Evolutionary conservation across 2,797 vertebrate genomes (phyloP), one percentile per base, ranked within the genome.

Genomic region (Lutjanus campechanus): DNA sequence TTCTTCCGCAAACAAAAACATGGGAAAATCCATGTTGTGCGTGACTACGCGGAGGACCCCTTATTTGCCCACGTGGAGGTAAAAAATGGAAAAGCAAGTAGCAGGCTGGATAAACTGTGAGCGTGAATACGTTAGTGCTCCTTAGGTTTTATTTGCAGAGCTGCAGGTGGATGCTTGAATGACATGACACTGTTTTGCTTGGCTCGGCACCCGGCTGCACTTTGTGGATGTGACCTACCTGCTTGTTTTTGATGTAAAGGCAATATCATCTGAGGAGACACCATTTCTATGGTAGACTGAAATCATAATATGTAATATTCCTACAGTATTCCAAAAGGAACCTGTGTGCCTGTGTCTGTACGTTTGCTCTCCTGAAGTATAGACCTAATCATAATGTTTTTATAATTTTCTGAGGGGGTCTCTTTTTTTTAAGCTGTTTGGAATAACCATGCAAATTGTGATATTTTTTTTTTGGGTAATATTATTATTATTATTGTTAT

Each of bases 1-100:
- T 89, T 84, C 85, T 89, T 93, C 91, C 90, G 8, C 82, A 93
- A 94, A 92, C 80, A 93, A 84, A 93, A 94, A 94, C 84, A 89
- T 79, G 89, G 92, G 89, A 92, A 93, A 91, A 87, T 91, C 84
- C 80, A 84, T 80, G 87, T 91, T 76, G 82, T 54, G 84, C 69
- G 73, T 82, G 81, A 84, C 73, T 81, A 40, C 67, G 25, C 44
- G 82, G 85, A 88, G 62, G 84, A 92, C 64, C 86, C 83, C 77
- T 79, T 91, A 76, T 92, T 90, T 92, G 86, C 77, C 49, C 88
- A 88, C 12, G 70, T 79, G 88, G 87, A 89, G 74, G 90, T 92
- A 82, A 92, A 92, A 92, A 88, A 85, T 82, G 91, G 90, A 93
- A 95, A 93, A 91, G 79, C 87, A 84, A 92, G 90, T 84, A 82